These are phyloP conservation scores for Drosophila infuscata DNA, from an alignment of 2,888 invertebrate genomes.

Conservation along the genomic window DNA sequence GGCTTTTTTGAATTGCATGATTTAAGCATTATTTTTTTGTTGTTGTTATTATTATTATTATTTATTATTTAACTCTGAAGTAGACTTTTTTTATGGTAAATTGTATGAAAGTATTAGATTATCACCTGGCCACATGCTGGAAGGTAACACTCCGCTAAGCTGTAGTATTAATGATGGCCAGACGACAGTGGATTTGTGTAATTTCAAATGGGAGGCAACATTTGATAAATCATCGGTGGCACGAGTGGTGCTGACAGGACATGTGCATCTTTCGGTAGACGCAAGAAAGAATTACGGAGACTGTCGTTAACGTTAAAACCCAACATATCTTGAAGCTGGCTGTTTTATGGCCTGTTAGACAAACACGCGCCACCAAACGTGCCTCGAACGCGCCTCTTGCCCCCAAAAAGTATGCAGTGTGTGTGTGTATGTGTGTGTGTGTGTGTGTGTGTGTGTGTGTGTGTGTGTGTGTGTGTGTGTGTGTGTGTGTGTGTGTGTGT, in stretches of 20 bases:
- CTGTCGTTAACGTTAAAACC: constrained; percentile 45
- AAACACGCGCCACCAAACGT: constrained; percentile 49
- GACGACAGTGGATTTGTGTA: constrained; percentile 49
- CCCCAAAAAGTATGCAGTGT: constrained; percentile 28
- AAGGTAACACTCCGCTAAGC: constrained; percentile 15
- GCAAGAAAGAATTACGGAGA: constrained; percentile 43
- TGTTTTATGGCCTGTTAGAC: constrained; percentile 47
- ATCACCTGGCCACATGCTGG: neutral
- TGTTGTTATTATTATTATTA: too few species aligned
- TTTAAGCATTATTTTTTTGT: neutral
- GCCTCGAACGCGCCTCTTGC: constrained; percentile 11
- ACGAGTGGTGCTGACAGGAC: constrained; percentile 21
- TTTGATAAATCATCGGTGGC: constrained; percentile 1
- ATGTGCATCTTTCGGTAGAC: constrained; percentile 24
- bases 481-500: too few species aligned
- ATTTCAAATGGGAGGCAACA: constrained; percentile 46
- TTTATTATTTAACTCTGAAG: neutral
- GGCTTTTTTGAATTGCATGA: neutral
- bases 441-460: constrained; percentile 8
- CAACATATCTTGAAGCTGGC: constrained; percentile 25
- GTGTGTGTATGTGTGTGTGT: neutral
- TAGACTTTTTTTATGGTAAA: neutral
- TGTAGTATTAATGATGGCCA: constrained; percentile 69
- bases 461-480: neutral
- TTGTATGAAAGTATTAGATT: neutral